Evolutionary conservation across 2,113 vertebrate species (phyloP).

Genomic region (Pandion haliaetus): DNA sequence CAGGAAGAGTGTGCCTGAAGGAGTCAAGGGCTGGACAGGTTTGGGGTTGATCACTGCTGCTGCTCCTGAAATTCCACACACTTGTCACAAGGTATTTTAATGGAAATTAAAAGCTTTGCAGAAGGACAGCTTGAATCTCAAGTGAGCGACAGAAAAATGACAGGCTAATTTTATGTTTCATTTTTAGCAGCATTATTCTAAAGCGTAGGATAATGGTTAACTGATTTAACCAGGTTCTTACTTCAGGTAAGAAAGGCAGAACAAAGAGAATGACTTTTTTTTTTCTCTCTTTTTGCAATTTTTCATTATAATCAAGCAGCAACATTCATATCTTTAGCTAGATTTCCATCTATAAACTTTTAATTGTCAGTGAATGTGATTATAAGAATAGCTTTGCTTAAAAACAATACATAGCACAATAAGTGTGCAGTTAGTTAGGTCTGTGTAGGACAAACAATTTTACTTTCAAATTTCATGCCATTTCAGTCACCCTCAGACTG

Average conservation of each 20-base stretch:
- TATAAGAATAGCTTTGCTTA: background rate
- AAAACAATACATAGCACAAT: background rate
- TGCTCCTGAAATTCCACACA: background rate
- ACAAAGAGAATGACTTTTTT: background rate
- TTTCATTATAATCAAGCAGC: background rate
- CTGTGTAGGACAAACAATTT: background rate
- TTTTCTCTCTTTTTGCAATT: background rate
- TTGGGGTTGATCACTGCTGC: background rate
- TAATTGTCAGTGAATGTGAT: background rate
- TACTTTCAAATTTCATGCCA: background rate
- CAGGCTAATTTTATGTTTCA: conserved; percentile 59
- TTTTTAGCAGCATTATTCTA: conserved; percentile 65
- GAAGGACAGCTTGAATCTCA: conserved; percentile 11
- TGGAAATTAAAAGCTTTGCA: conserved; percentile 29
- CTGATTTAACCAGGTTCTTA: conserved; percentile 30
- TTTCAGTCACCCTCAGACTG: background rate
- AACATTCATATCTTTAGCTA: background rate
- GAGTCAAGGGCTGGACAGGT: background rate
- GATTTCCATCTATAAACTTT: background rate
- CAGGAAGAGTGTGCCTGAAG: background rate
- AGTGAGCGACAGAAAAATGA: conserved; percentile 34
- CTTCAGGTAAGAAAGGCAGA: conserved; percentile 13
- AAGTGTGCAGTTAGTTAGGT: background rate
- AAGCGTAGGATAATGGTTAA: conserved; percentile 52
- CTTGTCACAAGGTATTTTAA: background rate